phyloP scores from a whole-genome alignment of 2,113 vertebrate species.

The Poeciliopsis occidentalis region DNA sequence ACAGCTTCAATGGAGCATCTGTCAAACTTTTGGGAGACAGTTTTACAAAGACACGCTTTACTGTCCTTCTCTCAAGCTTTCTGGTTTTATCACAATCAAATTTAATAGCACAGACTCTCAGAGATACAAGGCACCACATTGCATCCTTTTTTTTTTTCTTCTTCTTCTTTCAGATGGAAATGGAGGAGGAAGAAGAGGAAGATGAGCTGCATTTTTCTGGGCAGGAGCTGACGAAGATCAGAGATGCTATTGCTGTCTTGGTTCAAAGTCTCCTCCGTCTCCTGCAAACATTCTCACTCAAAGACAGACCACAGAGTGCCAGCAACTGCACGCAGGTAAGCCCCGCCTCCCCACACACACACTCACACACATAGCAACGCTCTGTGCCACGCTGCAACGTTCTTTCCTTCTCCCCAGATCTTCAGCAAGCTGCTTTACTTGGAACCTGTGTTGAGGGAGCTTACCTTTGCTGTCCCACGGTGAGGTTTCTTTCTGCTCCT shows the following conservation, averaged over 20 bases:
- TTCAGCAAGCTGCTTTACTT: conserved; percentile 86
- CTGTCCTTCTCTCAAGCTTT: too few species aligned
- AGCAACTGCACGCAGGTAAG: conserved; percentile 84
- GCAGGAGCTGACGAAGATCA: conserved; percentile 82
- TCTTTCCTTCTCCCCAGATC: conserved; percentile 75
- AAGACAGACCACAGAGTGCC: conserved; percentile 83
- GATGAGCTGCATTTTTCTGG: conserved; percentile 81
- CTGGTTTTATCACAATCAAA: too few species aligned
- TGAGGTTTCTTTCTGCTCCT: conserved; percentile 29
- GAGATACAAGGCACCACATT: not conserved
- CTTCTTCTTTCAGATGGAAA: conserved; percentile 68
- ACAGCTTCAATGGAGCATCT: too few species aligned
- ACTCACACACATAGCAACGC: too few species aligned
- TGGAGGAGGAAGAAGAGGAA: conserved; percentile 74
- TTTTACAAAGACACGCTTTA: too few species aligned
- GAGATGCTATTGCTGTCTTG: conserved; percentile 80
- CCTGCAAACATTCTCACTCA: conserved; percentile 85
- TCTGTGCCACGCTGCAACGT: not conserved
- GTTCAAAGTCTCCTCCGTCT: conserved; percentile 87
- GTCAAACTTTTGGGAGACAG: too few species aligned
- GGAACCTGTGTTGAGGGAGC: conserved; percentile 79
- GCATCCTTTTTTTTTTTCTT: not conserved
- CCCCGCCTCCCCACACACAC: too few species aligned
- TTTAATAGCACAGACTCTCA: too few species aligned
- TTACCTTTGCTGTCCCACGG: conserved; percentile 62